These are phyloP conservation scores for Enteromius fasciolatus DNA, from an alignment of 2,797 vertebrate genomes.

Conservation along the genomic window DNA sequence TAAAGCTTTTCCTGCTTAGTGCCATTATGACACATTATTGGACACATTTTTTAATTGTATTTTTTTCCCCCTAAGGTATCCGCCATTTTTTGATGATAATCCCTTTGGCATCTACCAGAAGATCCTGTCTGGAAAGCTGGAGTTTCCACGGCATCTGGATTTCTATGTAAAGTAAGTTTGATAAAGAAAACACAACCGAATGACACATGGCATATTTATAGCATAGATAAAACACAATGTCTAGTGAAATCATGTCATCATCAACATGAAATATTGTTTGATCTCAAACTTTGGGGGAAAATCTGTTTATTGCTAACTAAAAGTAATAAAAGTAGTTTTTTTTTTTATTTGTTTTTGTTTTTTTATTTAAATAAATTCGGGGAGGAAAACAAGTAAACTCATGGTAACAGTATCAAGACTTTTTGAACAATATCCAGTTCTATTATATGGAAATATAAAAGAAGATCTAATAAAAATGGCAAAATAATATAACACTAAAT, in stretches of 20 bases:
- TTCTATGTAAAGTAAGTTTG: slow-evolving; percentile 91
- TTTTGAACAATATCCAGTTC: no score
- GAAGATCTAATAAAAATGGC: not conserved
- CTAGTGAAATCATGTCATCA: slow-evolving; percentile 6
- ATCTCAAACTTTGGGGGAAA: not conserved
- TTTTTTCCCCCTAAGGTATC: slow-evolving; percentile 77
- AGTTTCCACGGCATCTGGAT: slow-evolving; percentile 95
- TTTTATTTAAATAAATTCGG: not conserved
- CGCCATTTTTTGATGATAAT: slow-evolving; percentile 97
- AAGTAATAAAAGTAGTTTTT: not conserved
- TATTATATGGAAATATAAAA: not conserved
- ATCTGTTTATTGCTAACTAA: not conserved
- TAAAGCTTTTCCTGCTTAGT: not conserved
- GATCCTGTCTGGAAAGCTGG: slow-evolving; percentile 93
- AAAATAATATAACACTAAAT: not conserved
- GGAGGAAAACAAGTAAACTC: not conserved
- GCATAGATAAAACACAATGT: not conserved
- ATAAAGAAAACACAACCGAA: slow-evolving; percentile 16
- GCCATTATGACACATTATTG: slow-evolving; percentile 22
- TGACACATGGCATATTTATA: slow-evolving; percentile 14
- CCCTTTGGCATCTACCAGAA: slow-evolving; percentile 98
- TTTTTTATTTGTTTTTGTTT: not conserved
- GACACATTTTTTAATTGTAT: not conserved
- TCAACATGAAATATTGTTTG: not conserved
- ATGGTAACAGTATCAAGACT: no score